phyloP scores from a whole-genome alignment of 2,888 invertebrate species.

The Nowickia ferox region DNA sequence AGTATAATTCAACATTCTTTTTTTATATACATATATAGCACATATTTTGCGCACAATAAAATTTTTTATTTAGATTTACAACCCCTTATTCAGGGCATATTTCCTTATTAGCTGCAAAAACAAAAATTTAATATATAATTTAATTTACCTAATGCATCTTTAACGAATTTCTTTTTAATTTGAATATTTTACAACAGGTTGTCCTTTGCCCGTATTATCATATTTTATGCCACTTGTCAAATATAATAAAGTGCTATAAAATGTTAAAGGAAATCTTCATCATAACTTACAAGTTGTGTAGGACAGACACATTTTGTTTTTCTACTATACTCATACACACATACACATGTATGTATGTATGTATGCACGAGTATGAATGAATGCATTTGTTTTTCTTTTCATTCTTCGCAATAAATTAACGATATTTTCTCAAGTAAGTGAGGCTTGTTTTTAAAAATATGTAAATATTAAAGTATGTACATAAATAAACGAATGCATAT shows the following conservation, averaged over 20 bases:
- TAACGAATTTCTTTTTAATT: conserved; percentile 32
- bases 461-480: neutral
- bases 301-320: neutral
- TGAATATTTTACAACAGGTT: conserved; percentile 43
- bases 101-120: neutral
- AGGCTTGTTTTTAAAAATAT: neutral
- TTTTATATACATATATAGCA: neutral
- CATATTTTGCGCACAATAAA: neutral
- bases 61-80: neutral
- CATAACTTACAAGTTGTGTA: conserved; percentile 3
- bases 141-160: conserved; percentile 58
- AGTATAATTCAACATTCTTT: neutral
- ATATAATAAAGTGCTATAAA: conserved; percentile 51
- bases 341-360: neutral
- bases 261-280: conserved; percentile 42
- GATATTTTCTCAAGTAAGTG: neutral
- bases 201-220: conserved; percentile 38
- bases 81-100: too few species aligned
- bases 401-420: too few species aligned
- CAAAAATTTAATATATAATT: conserved; percentile 18
- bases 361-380: neutral
- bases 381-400: too few species aligned
- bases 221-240: conserved; percentile 64
- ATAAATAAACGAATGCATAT: neutral
- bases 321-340: neutral